These are phyloP conservation scores for Nematolebias whitei DNA, from an alignment of 2,113 vertebrate genomes.

Conservation along the genomic window DNA sequence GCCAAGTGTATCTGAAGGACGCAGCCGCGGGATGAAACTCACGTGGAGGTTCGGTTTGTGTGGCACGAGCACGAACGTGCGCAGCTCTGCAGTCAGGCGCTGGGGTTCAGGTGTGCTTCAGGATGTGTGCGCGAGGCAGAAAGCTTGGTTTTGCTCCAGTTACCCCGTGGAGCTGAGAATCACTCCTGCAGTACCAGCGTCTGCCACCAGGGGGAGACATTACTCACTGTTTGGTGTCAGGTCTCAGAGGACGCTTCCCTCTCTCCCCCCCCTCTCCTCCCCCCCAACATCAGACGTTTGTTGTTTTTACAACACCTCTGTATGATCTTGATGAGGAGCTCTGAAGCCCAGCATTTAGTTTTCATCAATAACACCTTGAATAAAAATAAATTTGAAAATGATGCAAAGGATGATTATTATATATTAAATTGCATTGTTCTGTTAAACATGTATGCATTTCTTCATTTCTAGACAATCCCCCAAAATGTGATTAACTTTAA, in stretches of 20 bases:
- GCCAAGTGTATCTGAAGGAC: conserved; percentile 82
- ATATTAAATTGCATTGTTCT: too few relatives aligned
- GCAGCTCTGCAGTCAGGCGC: not conserved
- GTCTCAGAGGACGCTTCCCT: too few relatives aligned
- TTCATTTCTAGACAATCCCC: too few relatives aligned
- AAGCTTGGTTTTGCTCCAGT: conserved; percentile 19
- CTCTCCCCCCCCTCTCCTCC: too few relatives aligned
- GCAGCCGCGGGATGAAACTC: not conserved
- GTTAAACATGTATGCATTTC: too few relatives aligned
- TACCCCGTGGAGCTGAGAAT: conserved; percentile 39
- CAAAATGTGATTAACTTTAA: too few relatives aligned
- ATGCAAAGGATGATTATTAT: too few relatives aligned
- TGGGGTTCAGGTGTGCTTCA: conserved; percentile 16
- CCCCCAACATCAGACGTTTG: not conserved
- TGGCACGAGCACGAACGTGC: not conserved
- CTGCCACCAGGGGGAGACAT: conserved; percentile 51
- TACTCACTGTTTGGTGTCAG: conserved; percentile 20
- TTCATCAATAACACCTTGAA: not conserved
- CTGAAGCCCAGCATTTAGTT: not conserved
- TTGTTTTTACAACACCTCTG: not conserved
- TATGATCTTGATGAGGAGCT: not conserved
- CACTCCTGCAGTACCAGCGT: conserved; percentile 18
- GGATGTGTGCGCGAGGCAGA: not conserved
- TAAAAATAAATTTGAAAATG: not conserved
- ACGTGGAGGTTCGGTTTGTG: not conserved